Conservation (phyloP, 2,888 invertebrate genomes). For the Conops quadrifasciatus region DNA sequence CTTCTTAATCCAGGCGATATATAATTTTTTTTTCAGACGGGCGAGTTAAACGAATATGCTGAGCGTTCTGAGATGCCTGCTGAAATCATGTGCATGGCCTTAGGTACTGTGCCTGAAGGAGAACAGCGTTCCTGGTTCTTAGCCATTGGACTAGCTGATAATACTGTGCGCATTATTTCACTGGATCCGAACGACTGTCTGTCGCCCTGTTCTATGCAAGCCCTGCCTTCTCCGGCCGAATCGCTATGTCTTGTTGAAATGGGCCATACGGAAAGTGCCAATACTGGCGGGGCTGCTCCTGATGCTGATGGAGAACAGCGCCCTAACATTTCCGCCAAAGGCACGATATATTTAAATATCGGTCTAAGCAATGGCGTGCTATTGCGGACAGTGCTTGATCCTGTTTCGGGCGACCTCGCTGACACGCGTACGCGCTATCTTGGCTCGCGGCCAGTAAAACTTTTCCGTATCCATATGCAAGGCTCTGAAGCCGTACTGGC, state of each 20-base stretch:
- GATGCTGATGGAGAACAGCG: conserved; percentile 67
- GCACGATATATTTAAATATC: conserved; percentile 91
- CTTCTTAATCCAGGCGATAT: background rate
- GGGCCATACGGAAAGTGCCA: conserved; percentile 73
- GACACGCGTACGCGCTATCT: conserved; percentile 97
- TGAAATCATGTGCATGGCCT: conserved; percentile 98
- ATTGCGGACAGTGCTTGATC: conserved; percentile 91
- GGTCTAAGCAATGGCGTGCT: conserved; percentile 97
- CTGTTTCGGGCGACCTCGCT: conserved; percentile 94
- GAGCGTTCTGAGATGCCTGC: conserved; percentile 96
- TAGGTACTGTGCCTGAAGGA: conserved; percentile 93
- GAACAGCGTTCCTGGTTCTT: conserved; percentile 96
- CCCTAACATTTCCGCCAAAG: conserved; percentile 67
- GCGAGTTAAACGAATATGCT: conserved; percentile 97
- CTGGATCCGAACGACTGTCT: conserved; percentile 96
- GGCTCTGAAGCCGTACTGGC: conserved; percentile 96
- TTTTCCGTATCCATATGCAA: conserved; percentile 96
- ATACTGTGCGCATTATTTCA: conserved; percentile 96
- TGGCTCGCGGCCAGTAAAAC: conserved; percentile 93
- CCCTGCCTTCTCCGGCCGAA: conserved; percentile 94
- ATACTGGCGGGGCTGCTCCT: conserved; percentile 66
- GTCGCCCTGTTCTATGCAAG: conserved; percentile 95
- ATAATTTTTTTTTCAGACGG: conserved; percentile 74
- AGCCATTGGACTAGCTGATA: conserved; percentile 94
- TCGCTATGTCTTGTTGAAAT: conserved; percentile 96